Percentiles rank a stretch among this genome's conserved stretches.
phyloP scores from a whole-genome alignment of 2,113 vertebrate species.

The Rattus rattus region DNA sequence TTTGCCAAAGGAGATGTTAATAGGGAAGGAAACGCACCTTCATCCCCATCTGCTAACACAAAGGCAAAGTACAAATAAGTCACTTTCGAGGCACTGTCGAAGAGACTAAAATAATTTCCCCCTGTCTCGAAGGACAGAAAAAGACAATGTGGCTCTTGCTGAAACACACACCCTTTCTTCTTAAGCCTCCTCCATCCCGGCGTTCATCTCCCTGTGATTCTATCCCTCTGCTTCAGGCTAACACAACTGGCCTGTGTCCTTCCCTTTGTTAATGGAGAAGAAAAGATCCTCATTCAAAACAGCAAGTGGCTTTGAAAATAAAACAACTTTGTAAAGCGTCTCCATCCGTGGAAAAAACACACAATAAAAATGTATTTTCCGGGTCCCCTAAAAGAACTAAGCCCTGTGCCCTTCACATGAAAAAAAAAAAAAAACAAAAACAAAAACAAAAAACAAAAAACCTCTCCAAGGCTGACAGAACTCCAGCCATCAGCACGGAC shows the following conservation, averaged over 20 bases:
- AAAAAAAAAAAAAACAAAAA: not conserved
- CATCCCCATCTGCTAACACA: not conserved
- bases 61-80: constrained; percentile 18
- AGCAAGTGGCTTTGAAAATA: constrained; percentile 83
- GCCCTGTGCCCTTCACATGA: constrained; percentile 82
- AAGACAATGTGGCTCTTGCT: constrained; percentile 22
- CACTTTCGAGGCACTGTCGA: constrained; percentile 19
- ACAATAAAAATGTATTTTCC: constrained; percentile 87
- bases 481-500: constrained; percentile 9
- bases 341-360: constrained; percentile 89
- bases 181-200: not conserved
- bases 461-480: constrained; percentile 39
- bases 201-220: constrained; percentile 81
- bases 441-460: no score
- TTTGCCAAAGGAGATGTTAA: not conserved
- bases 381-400: constrained; percentile 82
- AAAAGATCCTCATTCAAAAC: constrained; percentile 86
- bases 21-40: not conserved
- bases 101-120: constrained; percentile 40
- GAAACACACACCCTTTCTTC: constrained; percentile 62
- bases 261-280: constrained; percentile 83
- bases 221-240: constrained; percentile 78
- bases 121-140: constrained; percentile 57
- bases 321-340: constrained; percentile 85
- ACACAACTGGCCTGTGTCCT: constrained; percentile 85